Evolutionary conservation across 2,113 vertebrate species (phyloP).

Genomic region (Macaca fascicularis): T2T-MFA8v1.1 NC_088375.1:129161501-129162000

Average conservation of each 20-base stretch:
- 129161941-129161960: neutral
- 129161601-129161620: neutral
- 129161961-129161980: neutral
- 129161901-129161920: neutral
- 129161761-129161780: neutral
- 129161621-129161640: neutral
- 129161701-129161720: neutral
- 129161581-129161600: neutral
- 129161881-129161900: no score
- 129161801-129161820: neutral
- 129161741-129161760: neutral
- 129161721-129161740: neutral
- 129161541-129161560: neutral
- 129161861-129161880: no score
- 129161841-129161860: neutral
- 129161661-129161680: neutral
- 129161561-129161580: neutral
- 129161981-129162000: neutral
- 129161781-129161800: neutral
- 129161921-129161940: neutral
- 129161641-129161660: neutral
- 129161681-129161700: neutral
- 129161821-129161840: neutral
- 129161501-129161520: neutral
- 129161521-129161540: neutral